A percentile compares a stretch with the other conserved stretches of the same genome.
Evolutionary conservation across 2,113 vertebrate species (phyloP).

Genomic region (Petromus typicus): DNA sequence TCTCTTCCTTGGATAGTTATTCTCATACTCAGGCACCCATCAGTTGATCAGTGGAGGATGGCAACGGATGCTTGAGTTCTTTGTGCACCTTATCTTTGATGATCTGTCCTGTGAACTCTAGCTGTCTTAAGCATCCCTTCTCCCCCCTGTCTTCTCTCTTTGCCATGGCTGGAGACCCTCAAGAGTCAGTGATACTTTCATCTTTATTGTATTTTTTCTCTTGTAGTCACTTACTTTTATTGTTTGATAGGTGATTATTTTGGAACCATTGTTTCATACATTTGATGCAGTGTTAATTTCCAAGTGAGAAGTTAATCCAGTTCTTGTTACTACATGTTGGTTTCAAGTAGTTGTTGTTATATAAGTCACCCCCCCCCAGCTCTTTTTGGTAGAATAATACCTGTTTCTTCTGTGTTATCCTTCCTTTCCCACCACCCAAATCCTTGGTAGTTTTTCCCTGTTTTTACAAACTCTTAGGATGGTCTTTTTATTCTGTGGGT

Average conservation of each 20-base stretch:
- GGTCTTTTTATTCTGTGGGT: not conserved
- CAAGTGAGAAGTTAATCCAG: not conserved
- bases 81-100: not conserved
- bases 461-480: not conserved
- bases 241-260: not conserved
- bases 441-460: not conserved
- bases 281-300: not conserved
- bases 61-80: not conserved
- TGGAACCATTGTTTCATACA: not conserved
- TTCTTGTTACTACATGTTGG: not conserved
- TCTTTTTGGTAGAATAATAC: not conserved
- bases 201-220: not conserved
- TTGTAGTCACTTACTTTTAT: not conserved
- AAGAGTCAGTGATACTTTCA: not conserved
- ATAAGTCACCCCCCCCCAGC: no score
- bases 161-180: not conserved
- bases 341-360: not conserved
- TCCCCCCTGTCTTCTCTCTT: not conserved
- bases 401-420: not conserved
- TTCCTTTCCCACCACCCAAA: not conserved
- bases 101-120: not conserved
- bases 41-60: not conserved
- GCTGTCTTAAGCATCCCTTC: not conserved
- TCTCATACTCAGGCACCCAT: not conserved
- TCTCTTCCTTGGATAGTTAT: not conserved